phyloP scores from a whole-genome alignment of 2,888 invertebrate species.

The Caenorhabditis parvicauda region DNA sequence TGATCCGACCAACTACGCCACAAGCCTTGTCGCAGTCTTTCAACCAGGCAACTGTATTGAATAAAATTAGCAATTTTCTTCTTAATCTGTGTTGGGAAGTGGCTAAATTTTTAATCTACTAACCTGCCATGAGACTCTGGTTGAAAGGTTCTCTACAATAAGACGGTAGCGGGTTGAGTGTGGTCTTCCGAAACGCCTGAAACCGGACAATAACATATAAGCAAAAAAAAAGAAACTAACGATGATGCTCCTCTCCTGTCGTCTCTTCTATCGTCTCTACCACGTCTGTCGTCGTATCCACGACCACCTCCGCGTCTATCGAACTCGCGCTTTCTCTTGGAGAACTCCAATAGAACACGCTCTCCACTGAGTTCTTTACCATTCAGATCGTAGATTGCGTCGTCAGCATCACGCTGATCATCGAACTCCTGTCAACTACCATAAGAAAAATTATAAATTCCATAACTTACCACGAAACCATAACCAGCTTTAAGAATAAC shows the following conservation, averaged over 20 bases:
- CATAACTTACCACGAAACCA: constrained; percentile 81
- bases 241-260: too few species aligned
- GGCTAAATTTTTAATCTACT: too few species aligned
- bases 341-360: constrained; percentile 61
- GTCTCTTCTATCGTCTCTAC: constrained; percentile 5
- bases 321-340: constrained; percentile 31
- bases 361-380: constrained; percentile 67
- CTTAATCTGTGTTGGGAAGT: too few species aligned
- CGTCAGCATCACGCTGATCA: constrained; percentile 67
- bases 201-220: too few species aligned
- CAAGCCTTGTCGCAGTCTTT: too few species aligned
- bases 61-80: too few species aligned
- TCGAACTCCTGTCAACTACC: constrained; percentile 65
- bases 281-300: constrained; percentile 2
- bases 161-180: constrained; percentile 93
- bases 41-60: too few species aligned
- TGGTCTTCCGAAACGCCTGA: constrained; percentile 87
- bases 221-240: too few species aligned
- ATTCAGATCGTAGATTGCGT: constrained; percentile 67
- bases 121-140: constrained; percentile 99
- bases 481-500: constrained; percentile 94
- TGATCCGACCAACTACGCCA: too few species aligned
- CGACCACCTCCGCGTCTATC: constrained; percentile 14
- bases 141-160: constrained; percentile 94
- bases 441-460: neutral